phyloP scores from a whole-genome alignment of 2,888 invertebrate species.

The Cyclophora punctaria region DNA sequence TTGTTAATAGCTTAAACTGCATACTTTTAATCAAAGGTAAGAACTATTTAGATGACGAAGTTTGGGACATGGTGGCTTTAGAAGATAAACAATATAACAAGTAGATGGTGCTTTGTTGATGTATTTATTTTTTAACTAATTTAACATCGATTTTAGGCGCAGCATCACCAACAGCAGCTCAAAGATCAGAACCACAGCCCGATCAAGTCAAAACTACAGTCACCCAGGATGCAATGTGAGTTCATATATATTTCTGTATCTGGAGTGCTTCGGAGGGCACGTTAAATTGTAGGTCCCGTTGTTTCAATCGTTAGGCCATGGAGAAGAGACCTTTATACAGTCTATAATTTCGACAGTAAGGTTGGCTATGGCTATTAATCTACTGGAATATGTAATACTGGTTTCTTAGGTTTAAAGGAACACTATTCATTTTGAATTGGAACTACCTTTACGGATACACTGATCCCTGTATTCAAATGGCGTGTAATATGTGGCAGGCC shows the following conservation, averaged over 20 bases:
- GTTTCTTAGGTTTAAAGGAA: too few relatives aligned
- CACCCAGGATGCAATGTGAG: constrained; percentile 69
- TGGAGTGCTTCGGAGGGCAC: too few relatives aligned
- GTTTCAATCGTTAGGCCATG: background rate
- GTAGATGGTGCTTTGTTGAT: background rate
- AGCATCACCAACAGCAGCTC: constrained; percentile 90
- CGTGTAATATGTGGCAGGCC: constrained; percentile 29
- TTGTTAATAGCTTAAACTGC: too few relatives aligned
- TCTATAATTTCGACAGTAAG: too few relatives aligned
- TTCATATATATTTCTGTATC: constrained; percentile 2
- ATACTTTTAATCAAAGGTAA: background rate
- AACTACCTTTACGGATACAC: too few relatives aligned
- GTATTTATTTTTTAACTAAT: background rate
- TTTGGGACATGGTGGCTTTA: too few relatives aligned
- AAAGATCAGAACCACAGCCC: constrained; percentile 79
- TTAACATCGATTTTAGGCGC: constrained; percentile 70
- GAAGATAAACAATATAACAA: too few relatives aligned
- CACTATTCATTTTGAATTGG: too few relatives aligned
- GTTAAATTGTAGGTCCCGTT: too few relatives aligned
- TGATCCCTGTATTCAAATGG: background rate
- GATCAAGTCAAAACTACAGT: constrained; percentile 56
- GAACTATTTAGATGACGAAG: background rate
- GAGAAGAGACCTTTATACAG: too few relatives aligned
- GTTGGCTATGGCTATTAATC: background rate
- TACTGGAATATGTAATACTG: background rate